These are phyloP conservation scores for Campoletis sonorensis DNA, from an alignment of 1,140 invertebrate genomes.

Conservation along the genomic window DNA sequence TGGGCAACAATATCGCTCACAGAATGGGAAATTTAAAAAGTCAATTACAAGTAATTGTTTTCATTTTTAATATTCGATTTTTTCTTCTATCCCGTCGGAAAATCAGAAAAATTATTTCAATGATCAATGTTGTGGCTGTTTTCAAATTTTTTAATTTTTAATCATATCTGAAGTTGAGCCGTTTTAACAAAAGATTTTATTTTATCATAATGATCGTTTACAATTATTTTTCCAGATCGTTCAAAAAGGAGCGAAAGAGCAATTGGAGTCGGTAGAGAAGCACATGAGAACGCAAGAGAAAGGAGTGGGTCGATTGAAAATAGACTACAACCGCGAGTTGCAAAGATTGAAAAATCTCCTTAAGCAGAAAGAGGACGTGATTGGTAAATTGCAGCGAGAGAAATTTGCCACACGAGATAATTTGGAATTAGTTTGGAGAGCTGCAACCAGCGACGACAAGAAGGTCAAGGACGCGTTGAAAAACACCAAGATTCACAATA, in stretches of 20 bases:
- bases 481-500: conserved; percentile 57
- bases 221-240: conserved; percentile 71
- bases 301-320: conserved; percentile 74
- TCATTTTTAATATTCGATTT: too few relatives aligned
- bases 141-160: conserved; percentile 56
- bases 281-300: conserved; percentile 76
- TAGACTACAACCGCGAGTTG: conserved; percentile 75
- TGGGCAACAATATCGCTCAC: conserved; percentile 75
- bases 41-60: conserved; percentile 75
- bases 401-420: conserved; percentile 70
- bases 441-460: conserved; percentile 65
- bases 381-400: conserved; percentile 71
- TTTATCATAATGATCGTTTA: too few relatives aligned
- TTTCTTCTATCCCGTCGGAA: too few relatives aligned
- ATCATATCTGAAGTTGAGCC: not conserved
- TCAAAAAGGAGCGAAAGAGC: conserved; percentile 76
- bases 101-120: too few relatives aligned
- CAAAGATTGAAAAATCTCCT: conserved; percentile 74
- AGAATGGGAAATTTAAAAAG: conserved; percentile 76
- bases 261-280: conserved; percentile 76
- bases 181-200: too few relatives aligned
- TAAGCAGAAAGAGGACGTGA: conserved; percentile 73
- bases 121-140: too few relatives aligned
- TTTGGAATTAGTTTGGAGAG: conserved; percentile 72
- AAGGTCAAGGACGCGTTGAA: conserved; percentile 66